Percentiles rank a stretch among this genome's conserved stretches.
phyloP scores from a whole-genome alignment of 1,140 invertebrate genomes.

The Drosophila seguyi region DNA sequence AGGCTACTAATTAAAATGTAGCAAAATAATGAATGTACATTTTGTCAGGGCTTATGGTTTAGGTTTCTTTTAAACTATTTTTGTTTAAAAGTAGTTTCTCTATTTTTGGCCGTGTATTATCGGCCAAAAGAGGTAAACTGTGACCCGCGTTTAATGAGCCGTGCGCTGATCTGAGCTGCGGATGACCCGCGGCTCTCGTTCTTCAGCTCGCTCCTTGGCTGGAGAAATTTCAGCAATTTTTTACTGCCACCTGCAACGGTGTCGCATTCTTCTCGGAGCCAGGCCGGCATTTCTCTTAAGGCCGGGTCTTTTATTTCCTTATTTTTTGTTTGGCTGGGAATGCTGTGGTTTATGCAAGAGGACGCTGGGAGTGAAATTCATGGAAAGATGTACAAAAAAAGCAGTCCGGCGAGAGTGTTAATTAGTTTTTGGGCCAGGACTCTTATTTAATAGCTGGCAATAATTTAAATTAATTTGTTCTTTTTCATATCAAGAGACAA shows the following conservation, averaged over 20 bases:
- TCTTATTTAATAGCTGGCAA: neutral
- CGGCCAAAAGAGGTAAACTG: constrained; percentile 29
- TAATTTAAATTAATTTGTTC: neutral
- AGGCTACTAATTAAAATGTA: no score
- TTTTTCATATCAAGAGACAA: neutral
- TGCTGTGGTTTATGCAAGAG: constrained; percentile 57
- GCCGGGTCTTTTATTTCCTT: constrained; percentile 38
- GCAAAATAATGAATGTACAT: no score
- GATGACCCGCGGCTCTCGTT: constrained; percentile 29
- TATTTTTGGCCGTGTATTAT: constrained; percentile 13
- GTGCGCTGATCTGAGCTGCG: constrained; percentile 42
- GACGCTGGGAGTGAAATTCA: constrained; percentile 5
- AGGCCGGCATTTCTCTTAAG: constrained; percentile 41
- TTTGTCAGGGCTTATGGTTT: fast-evolving
- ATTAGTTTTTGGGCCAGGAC: constrained; percentile 54
- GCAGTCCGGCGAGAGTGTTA: constrained; percentile 28
- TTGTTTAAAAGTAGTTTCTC: neutral
- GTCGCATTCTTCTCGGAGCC: constrained; percentile 55
- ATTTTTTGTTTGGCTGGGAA: constrained; percentile 32
- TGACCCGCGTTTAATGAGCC: constrained; percentile 78
- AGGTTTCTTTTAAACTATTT: neutral
- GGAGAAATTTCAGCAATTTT: constrained; percentile 75
- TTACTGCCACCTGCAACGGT: constrained; percentile 78
- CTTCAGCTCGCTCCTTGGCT: constrained; percentile 27
- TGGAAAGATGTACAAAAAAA: constrained; percentile 10